Evolutionary conservation across 1,140 invertebrate genomes (phyloP).

Genomic region (Pseudomyrmex gracilis): DNA sequence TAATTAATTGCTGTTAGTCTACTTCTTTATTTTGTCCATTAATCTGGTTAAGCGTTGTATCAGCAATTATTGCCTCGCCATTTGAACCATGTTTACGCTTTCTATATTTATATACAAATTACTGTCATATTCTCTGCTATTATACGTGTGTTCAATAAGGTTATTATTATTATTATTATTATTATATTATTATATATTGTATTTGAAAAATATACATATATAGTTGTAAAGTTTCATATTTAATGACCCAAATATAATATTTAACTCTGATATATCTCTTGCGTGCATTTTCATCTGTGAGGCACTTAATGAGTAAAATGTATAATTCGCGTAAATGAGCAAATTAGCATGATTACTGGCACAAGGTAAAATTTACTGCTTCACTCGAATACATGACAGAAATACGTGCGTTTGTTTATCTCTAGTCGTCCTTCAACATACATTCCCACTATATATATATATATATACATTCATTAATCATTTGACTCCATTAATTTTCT

Average conservation of each 20-base stretch:
- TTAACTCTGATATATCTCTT: neutral
- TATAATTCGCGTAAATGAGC: conserved; percentile 33
- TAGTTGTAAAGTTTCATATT: neutral
- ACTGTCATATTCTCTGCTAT: too few relatives aligned
- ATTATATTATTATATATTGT: too few relatives aligned
- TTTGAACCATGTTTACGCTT: too few relatives aligned
- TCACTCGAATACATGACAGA: neutral
- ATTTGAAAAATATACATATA: neutral
- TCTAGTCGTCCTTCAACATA: conserved; percentile 45
- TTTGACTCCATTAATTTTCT: conserved; percentile 74
- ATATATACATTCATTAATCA: conserved; percentile 69
- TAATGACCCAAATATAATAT: neutral
- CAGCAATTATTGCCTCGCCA: too few relatives aligned
- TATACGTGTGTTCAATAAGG: too few relatives aligned
- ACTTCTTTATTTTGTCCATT: too few relatives aligned
- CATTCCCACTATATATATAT: conserved; percentile 11
- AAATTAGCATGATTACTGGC: conserved; percentile 47
- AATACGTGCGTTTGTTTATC: conserved; percentile 17
- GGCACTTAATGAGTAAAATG: neutral
- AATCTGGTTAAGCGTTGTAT: too few relatives aligned
- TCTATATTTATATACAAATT: too few relatives aligned
- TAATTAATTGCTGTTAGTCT: too few relatives aligned
- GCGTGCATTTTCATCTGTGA: neutral
- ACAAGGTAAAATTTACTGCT: conserved; percentile 7
- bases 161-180: too few relatives aligned